Evolutionary conservation across 35 echinoderm and acorn worm species (phyloP), one percentile per base, ranked within the genome.

Genomic region (Ophiothrix spiculata): DNA sequence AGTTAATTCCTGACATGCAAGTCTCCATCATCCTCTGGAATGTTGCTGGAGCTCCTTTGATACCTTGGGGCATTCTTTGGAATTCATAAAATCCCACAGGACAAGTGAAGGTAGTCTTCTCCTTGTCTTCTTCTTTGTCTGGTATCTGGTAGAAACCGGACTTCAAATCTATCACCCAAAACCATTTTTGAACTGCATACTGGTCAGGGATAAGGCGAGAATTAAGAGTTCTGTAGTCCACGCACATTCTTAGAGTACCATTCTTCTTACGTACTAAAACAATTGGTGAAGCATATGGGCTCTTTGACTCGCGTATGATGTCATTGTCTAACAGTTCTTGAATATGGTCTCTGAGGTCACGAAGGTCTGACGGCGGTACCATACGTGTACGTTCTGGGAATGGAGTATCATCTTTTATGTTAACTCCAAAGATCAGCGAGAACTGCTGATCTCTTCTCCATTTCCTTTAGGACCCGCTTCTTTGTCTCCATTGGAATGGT

Each of bases 231-330:
- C 92, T 36, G 64, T 85, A 90, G 38, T 94, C 88, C 0, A 90
- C 84, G 16, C 74, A 86, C 33, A 90, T 74, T 19, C 92, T 60
- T 0, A 94, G 69, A 69, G 45, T 40, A 12, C 87, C 92, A 80
- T 79, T 80, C 49, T 90, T 90, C 83, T 94, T 90, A 0, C 81
- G 40, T 0, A 94, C 92, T 35, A 89, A 64, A 1, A 90, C 92
- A 84, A 88, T 79, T 0, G 86, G 91, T 25, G 91, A 93, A 29
- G 91, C 86, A 46, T 85, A 93, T 29, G 80, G 86, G 37, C 80
- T 69, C 1, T 78, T 54, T 19, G 80, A 84, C 38, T 89, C 82
- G 19, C 45, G 32, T 0, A 94, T 94, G 31, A 94, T 90, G 1
- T 46, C 64, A n/a, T 81, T 81, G 19, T 81, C 37, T 34, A 86